Conservation (phyloP, 2,888 invertebrate genomes). For the Halocaridina rubra region DNA sequence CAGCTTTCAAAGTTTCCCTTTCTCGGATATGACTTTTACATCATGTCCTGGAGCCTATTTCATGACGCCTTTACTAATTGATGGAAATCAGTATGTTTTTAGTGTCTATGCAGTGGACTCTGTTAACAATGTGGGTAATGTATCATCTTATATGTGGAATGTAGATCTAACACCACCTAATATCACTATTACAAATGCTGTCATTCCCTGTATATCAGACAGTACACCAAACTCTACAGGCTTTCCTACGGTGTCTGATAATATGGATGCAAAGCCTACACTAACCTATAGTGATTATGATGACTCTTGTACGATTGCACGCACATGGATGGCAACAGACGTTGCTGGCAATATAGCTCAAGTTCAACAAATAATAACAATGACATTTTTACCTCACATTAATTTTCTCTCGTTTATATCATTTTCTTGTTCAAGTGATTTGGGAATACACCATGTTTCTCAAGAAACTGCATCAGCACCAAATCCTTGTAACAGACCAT, state of each 20-base stretch:
- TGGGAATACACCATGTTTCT: background rate
- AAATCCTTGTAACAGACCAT: background rate
- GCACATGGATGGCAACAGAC: background rate
- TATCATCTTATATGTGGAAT: background rate
- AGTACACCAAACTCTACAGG: background rate
- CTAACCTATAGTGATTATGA: background rate
- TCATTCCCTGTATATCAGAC: background rate
- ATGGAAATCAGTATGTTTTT: background rate
- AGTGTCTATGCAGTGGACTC: background rate
- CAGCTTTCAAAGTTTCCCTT: background rate
- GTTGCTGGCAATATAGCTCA: background rate
- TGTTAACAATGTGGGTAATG: background rate
- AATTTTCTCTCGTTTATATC: background rate
- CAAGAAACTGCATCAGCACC: background rate
- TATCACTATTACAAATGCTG: background rate
- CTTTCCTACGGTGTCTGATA: background rate
- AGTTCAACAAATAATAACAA: background rate
- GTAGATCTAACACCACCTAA: background rate
- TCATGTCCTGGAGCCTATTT: background rate
- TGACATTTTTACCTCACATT: background rate
- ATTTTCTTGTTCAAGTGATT: background rate
- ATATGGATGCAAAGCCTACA: background rate
- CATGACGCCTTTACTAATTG: background rate
- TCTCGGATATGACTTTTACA: background rate
- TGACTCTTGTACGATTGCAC: background rate